phyloP scores from a whole-genome alignment of 2,888 invertebrate genomes.

The Cataglyphis livida region DNA sequence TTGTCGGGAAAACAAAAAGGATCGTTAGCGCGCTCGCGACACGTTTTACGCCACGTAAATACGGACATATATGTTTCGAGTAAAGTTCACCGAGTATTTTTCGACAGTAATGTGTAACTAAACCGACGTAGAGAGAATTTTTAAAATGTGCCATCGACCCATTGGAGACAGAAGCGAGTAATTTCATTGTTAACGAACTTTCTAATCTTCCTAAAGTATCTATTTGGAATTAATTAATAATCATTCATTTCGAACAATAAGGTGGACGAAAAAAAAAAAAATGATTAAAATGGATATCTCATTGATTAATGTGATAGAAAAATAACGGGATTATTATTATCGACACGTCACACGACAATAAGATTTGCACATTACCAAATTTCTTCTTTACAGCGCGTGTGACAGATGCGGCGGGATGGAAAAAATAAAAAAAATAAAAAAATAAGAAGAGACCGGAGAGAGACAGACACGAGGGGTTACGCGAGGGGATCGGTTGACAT shows the following conservation, averaged over 20 bases:
- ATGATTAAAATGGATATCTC: not conserved
- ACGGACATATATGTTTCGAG: not conserved
- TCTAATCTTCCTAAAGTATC: not conserved
- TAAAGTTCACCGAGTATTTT: not conserved
- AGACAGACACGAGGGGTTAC: constrained; percentile 36
- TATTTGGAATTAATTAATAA: constrained; percentile 5
- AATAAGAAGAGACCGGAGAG: constrained; percentile 6
- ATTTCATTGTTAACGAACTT: not conserved
- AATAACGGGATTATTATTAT: not conserved
- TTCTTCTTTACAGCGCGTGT: not conserved
- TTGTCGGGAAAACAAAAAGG: constrained; percentile 42
- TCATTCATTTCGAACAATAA: not conserved
- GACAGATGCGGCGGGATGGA: constrained; percentile 9
- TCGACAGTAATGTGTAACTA: not conserved
- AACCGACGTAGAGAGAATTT: not conserved
- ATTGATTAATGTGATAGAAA: not conserved
- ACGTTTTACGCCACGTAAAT: constrained; percentile 62
- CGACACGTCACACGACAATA: not conserved
- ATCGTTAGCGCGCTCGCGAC: constrained; percentile 40
- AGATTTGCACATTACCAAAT: not conserved
- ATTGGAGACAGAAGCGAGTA: not conserved
- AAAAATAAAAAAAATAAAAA: not conserved
- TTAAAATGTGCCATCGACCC: not conserved
- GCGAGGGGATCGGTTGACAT: constrained; percentile 72
- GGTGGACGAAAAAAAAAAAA: not conserved